phyloP scores from a whole-genome alignment of 2,888 invertebrate genomes.

The Piscicola geometra region DNA sequence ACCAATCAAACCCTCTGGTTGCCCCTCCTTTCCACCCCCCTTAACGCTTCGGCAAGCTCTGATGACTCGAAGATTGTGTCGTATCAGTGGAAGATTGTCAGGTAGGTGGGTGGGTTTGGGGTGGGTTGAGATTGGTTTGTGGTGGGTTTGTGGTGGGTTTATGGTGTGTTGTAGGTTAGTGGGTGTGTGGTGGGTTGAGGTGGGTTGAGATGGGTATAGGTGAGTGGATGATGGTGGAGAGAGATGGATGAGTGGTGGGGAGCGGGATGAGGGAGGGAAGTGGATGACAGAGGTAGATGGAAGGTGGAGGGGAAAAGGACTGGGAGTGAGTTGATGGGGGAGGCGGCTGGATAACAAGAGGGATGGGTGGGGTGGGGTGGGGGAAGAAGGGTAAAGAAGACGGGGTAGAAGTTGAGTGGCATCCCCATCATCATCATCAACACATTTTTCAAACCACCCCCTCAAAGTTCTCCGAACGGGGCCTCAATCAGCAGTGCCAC shows the following conservation, averaged over 20 bases:
- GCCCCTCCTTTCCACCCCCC: slow-evolving; percentile 72
- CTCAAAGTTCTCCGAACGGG: too few relatives aligned
- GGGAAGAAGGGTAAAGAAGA: background rate
- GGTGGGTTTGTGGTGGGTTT: background rate
- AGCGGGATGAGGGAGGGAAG: too few relatives aligned
- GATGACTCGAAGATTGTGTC: slow-evolving; percentile 78
- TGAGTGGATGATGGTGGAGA: too few relatives aligned
- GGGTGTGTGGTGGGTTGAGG: background rate
- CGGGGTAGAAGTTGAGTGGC: background rate
- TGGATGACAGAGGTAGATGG: too few relatives aligned
- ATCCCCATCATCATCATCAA: background rate
- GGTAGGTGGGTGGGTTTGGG: slow-evolving; percentile 52
- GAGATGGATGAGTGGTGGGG: too few relatives aligned
- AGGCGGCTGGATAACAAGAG: background rate
- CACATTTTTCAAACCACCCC: background rate
- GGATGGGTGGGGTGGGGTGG: background rate
- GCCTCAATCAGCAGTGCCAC: too few relatives aligned
- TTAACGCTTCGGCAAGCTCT: slow-evolving; percentile 71
- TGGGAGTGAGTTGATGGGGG: too few relatives aligned
- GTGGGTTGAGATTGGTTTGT: background rate
- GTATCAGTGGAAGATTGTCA: slow-evolving; percentile 78
- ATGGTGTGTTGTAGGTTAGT: background rate
- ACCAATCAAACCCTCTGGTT: slow-evolving; percentile 68
- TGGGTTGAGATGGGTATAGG: too few relatives aligned
- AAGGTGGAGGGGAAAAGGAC: too few relatives aligned